phyloP scores from a whole-genome alignment of 1,140 invertebrate genomes.

The Achatina immaculata region DNA sequence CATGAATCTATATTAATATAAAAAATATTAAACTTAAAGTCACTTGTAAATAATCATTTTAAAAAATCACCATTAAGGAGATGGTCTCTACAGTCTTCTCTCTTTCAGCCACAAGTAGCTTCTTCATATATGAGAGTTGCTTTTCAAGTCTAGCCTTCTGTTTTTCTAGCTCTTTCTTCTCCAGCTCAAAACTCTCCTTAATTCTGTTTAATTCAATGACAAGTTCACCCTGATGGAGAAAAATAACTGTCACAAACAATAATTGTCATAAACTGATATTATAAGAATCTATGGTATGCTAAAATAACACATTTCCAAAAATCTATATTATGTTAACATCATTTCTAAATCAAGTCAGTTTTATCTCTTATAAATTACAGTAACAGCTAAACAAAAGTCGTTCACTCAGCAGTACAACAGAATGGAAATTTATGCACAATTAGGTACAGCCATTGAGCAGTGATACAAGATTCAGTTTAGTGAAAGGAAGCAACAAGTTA shows the following conservation, averaged over 20 bases:
- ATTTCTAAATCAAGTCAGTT: no score
- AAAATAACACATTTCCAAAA: neutral
- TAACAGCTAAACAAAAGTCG: no score
- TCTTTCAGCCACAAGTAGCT: neutral
- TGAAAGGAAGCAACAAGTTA: no score
- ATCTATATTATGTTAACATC: neutral
- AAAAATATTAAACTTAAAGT: no score
- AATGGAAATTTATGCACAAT: no score
- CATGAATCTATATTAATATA: no score
- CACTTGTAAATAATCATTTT: no score
- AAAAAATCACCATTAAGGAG: constrained; percentile 10
- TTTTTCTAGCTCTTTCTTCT: constrained; percentile 25
- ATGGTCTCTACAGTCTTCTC: constrained; percentile 14
- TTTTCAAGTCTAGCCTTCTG: constrained; percentile 18
- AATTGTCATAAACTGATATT: neutral
- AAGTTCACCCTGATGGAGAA: constrained; percentile 14
- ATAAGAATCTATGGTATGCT: neutral
- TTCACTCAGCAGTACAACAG: no score
- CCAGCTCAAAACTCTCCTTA: constrained; percentile 26
- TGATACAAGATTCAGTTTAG: no score
- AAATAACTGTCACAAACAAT: constrained; percentile 3
- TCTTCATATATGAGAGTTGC: neutral
- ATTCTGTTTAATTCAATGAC: constrained; percentile 15
- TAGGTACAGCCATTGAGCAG: no score
- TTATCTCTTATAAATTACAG: no score